Percentiles rank a stretch among this genome's conserved stretches.
These are phyloP conservation scores for Norana najaformis DNA, from an alignment of 2,888 invertebrate genomes.

Conservation along the genomic window DNA sequence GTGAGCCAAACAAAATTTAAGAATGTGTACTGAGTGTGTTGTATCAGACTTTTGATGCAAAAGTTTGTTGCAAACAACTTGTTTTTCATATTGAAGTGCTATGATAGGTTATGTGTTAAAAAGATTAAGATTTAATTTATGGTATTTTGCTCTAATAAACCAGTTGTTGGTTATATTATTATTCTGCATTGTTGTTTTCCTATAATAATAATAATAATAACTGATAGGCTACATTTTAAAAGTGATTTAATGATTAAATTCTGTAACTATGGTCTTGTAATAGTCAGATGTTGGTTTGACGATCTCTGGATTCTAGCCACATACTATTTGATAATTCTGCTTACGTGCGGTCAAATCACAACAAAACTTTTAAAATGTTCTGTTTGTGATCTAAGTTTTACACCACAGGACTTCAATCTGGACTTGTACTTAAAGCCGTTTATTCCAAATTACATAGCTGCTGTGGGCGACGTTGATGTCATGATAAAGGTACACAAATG, in stretches of 20 bases:
- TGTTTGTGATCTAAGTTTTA: not conserved
- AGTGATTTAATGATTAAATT: not conserved
- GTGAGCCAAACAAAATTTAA: no score
- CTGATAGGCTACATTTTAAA: not conserved
- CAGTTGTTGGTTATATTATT: not conserved
- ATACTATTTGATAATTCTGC: not conserved
- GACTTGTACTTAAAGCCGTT: slow-evolving; percentile 4
- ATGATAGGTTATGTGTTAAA: not conserved
- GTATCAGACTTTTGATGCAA: not conserved
- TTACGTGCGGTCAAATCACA: no score
- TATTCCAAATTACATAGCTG: slow-evolving; percentile 21
- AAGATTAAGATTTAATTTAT: not conserved
- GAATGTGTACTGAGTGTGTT: not conserved
- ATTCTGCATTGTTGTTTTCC: not conserved
- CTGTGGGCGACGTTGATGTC: not conserved
- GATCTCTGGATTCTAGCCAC: not conserved
- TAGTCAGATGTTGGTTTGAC: not conserved
- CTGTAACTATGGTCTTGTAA: not conserved
- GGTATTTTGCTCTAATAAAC: no score
- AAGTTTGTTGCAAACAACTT: not conserved
- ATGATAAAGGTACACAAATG: not conserved
- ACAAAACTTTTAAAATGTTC: no score
- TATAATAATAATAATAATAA: not conserved
- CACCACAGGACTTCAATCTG: slow-evolving; percentile 17
- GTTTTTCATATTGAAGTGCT: not conserved